A percentile compares a stretch with the other conserved stretches of the same genome.
Evolutionary conservation across 2,113 vertebrate genomes (phyloP).

Genomic region (Lipophrys pholis): DNA sequence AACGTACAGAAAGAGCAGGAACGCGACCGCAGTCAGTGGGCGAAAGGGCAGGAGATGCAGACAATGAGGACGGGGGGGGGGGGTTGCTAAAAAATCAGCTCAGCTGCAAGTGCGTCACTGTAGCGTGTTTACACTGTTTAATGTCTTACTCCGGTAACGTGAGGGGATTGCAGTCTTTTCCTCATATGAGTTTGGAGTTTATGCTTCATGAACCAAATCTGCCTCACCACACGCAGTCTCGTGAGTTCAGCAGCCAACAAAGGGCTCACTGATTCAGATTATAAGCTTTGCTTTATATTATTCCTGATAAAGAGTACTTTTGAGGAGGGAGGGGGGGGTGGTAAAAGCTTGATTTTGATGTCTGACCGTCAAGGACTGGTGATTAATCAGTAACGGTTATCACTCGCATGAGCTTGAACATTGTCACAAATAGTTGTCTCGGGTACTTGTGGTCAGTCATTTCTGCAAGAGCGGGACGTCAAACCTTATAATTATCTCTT

Average conservation of each 20-base stretch:
- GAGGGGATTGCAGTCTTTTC: slow-evolving; percentile 41
- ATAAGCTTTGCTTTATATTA: slow-evolving; percentile 49
- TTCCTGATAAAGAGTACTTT: slow-evolving; percentile 38
- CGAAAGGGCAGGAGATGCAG: slow-evolving; percentile 34
- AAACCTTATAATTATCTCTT: slow-evolving; percentile 5
- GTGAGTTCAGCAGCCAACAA: slow-evolving; percentile 55
- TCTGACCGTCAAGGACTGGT: slow-evolving; percentile 17
- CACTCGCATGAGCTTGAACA: slow-evolving; percentile 1
- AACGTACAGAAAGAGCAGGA: slow-evolving; percentile 45
- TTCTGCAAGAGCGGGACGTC: slow-evolving; percentile 6
- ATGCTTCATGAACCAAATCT: slow-evolving; percentile 28
- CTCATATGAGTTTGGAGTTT: slow-evolving; percentile 54
- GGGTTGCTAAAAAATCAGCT: slow-evolving; percentile 36
- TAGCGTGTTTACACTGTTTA: slow-evolving; percentile 45
- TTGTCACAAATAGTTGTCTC: slow-evolving; percentile 6
- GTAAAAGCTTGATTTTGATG: slow-evolving; percentile 34
- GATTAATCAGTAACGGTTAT: slow-evolving; percentile 44
- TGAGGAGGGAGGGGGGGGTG: background rate
- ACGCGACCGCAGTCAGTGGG: slow-evolving; percentile 40
- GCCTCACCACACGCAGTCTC: slow-evolving; percentile 40
- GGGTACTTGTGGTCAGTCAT: slow-evolving; percentile 28
- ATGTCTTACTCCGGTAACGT: slow-evolving; percentile 36
- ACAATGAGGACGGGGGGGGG: background rate
- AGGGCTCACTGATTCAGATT: slow-evolving; percentile 65
- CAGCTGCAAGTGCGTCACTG: slow-evolving; percentile 58